Percentiles rank a stretch among this genome's conserved stretches.
These are phyloP conservation scores for Platyscapa corneri DNA, from an alignment of 1,140 invertebrate species.

Conservation along the genomic window DNA sequence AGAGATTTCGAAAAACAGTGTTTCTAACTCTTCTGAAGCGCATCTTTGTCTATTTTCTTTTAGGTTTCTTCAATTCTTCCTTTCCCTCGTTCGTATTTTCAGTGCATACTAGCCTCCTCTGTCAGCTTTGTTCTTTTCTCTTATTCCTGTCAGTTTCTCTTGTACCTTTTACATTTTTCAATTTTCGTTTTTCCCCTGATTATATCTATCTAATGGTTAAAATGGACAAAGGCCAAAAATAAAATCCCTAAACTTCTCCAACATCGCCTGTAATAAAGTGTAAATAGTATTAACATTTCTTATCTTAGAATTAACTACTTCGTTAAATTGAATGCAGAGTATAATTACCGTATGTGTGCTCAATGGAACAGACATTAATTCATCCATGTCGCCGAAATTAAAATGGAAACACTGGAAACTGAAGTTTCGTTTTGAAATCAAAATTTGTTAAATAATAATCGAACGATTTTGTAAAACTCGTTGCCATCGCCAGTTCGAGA, in stretches of 20 bases:
- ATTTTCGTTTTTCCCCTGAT: not conserved
- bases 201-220: not conserved
- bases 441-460: too few species aligned
- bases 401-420: too few species aligned
- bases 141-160: not conserved
- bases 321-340: not conserved
- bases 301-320: not conserved
- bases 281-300: not conserved
- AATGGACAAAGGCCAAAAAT: not conserved
- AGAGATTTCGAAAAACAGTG: not conserved
- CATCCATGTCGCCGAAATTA: too few species aligned
- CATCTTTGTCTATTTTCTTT: constrained; percentile 2
- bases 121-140: not conserved
- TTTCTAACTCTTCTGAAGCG: not conserved
- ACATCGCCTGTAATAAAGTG: not conserved
- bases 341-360: too few species aligned
- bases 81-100: constrained; percentile 32
- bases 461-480: too few species aligned
- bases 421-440: too few species aligned
- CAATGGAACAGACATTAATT: too few species aligned
- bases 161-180: not conserved
- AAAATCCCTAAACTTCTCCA: not conserved
- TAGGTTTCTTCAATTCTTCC: constrained; percentile 10
- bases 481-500: too few species aligned
- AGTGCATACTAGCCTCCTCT: not conserved